phyloP scores from a whole-genome alignment of 2,888 invertebrate genomes.

The Poecilus cupreus region DNA sequence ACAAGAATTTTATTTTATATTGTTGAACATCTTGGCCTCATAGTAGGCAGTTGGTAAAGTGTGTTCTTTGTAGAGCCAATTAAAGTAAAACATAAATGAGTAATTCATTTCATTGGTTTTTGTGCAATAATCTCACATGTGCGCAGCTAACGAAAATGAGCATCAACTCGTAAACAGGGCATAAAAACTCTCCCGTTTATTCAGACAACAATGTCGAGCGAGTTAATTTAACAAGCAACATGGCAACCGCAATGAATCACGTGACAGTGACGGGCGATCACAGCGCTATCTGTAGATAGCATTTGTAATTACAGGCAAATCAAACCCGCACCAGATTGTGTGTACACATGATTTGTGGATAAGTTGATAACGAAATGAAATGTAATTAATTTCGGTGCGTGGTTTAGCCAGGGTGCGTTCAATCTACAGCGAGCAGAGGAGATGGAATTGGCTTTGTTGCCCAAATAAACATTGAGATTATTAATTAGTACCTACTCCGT shows the following conservation, averaged over 20 bases:
- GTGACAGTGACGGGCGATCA: conserved; percentile 53
- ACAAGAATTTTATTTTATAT: no score
- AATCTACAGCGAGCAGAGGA: neutral
- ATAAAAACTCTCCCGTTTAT: conserved; percentile 27
- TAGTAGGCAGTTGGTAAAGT: no score
- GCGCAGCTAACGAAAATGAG: conserved; percentile 17
- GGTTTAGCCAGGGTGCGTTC: conserved; percentile 18
- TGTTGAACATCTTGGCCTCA: no score
- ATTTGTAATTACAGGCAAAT: conserved; percentile 70
- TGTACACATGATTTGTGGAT: conserved; percentile 71
- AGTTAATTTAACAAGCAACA: conserved; percentile 54
- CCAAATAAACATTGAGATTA: conserved; percentile 6
- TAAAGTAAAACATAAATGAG: neutral
- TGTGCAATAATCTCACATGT: conserved; percentile 6
- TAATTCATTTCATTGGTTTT: conserved; percentile 17
- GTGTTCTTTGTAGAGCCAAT: no score
- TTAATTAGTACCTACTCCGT: no score
- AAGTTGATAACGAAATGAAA: conserved; percentile 71
- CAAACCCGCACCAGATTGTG: conserved; percentile 69
- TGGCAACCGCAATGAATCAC: conserved; percentile 58
- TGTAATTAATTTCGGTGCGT: conserved; percentile 70
- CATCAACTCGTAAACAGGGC: conserved; percentile 35
- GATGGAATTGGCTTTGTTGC: conserved; percentile 29
- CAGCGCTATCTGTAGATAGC: conserved; percentile 63
- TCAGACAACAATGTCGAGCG: conserved; percentile 46